These are phyloP conservation scores for Drosophila ananassae DNA, from an alignment of 1,140 invertebrate species.

Conservation along the genomic window DNA sequence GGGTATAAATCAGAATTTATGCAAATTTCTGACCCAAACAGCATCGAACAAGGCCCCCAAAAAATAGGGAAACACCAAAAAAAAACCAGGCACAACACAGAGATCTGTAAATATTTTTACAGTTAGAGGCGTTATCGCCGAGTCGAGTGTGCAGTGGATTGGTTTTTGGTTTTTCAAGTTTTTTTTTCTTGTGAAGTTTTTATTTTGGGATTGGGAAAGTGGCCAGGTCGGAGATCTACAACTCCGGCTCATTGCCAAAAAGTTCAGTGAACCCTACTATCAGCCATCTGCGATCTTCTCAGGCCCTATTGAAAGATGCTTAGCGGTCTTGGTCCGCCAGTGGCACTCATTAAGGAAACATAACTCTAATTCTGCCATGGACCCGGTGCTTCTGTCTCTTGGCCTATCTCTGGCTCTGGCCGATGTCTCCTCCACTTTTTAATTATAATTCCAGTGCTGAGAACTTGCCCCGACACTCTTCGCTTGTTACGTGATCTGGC, in stretches of 20 bases:
- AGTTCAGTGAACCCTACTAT: constrained; percentile 68
- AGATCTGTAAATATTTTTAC: constrained; percentile 76
- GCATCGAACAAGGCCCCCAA: constrained; percentile 30
- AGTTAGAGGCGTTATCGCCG: constrained; percentile 72
- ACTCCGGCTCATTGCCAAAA: constrained; percentile 52
- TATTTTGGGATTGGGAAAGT: constrained; percentile 64
- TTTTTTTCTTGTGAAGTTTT: constrained; percentile 21
- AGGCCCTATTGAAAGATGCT: constrained; percentile 76
- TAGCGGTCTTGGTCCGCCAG: constrained; percentile 50
- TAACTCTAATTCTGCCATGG: constrained; percentile 77
- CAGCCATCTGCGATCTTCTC: constrained; percentile 23
- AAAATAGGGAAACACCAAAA: constrained; percentile 20
- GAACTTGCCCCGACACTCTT: constrained; percentile 40
- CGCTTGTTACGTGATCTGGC: constrained; percentile 49
- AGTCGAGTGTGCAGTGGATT: constrained; percentile 47
- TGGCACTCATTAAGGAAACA: constrained; percentile 81
- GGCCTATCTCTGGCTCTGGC: constrained; percentile 15
- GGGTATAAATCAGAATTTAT: constrained; percentile 65
- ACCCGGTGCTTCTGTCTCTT: constrained; percentile 14
- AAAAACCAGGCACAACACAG: constrained; percentile 1
- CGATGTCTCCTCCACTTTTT: constrained; percentile 72
- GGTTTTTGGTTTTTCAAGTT: constrained; percentile 20
- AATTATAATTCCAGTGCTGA: constrained; percentile 78
- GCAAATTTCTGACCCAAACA: constrained; percentile 63
- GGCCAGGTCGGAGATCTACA: constrained; percentile 53